Conservation (phyloP, 2,113 vertebrate species). For the Odocoileus hemionus region DNA sequence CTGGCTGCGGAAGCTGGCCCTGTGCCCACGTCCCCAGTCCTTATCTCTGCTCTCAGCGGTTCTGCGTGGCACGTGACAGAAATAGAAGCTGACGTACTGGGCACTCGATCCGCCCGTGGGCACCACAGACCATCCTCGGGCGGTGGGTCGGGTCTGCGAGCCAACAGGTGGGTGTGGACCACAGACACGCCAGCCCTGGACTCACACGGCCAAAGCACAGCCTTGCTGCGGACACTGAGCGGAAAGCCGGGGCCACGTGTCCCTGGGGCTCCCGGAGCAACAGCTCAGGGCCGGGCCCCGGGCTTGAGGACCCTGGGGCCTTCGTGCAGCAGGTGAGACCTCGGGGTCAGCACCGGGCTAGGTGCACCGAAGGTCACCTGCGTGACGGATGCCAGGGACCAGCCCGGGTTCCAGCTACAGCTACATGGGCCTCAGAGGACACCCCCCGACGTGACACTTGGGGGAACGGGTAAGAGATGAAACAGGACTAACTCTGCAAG, state of each 20-base stretch:
- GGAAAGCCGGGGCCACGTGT: not conserved
- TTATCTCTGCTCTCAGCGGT: not conserved
- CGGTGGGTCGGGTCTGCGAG: fast-evolving
- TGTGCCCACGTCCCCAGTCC: not conserved
- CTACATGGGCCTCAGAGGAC: not conserved
- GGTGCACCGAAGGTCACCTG: not conserved
- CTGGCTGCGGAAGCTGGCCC: fast-evolving
- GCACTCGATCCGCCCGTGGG: fast-evolving
- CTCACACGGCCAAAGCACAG: fast-evolving
- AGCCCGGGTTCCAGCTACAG: not conserved
- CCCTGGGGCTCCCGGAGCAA: not conserved
- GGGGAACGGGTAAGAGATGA: not conserved
- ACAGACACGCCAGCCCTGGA: fast-evolving
- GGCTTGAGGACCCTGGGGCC: not conserved
- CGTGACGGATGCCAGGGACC: not conserved
- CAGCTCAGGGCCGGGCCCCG: fast-evolving
- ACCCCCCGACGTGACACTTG: fast-evolving
- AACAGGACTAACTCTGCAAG: fast-evolving
- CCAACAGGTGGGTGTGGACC: not conserved
- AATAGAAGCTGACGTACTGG: not conserved
- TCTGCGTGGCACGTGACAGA: fast-evolving
- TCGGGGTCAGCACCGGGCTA: not conserved
- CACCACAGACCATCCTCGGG: not conserved
- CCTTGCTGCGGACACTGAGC: not conserved
- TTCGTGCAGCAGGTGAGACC: not conserved